Evolutionary conservation across 2,888 invertebrate species (phyloP).

Genomic region (Mellilla xanthometata): DNA sequence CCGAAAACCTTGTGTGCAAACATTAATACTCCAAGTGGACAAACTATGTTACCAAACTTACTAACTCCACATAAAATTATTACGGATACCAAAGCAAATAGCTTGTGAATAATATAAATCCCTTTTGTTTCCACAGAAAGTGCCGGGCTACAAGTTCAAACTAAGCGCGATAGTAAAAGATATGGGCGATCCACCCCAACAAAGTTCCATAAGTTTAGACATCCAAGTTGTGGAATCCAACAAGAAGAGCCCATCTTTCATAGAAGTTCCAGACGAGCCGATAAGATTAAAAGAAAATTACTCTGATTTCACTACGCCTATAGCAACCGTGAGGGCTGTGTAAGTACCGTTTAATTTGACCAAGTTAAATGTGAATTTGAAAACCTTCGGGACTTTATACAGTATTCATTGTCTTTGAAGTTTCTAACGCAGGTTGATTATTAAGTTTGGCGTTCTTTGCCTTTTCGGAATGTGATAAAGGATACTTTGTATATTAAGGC

Average conservation of each 20-base stretch:
- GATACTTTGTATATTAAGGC: too few relatives aligned
- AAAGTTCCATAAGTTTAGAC: constrained; percentile 89
- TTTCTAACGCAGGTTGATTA: constrained; percentile 25
- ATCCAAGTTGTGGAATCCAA: constrained; percentile 94
- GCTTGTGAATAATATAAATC: constrained; percentile 23
- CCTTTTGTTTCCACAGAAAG: constrained; percentile 73
- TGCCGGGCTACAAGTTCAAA: constrained; percentile 85
- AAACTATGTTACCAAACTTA: constrained; percentile 6
- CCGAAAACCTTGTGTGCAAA: too few relatives aligned
- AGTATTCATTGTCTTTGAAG: constrained; percentile 30
- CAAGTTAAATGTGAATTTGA: constrained; percentile 34
- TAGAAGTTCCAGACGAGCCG: constrained; percentile 81
- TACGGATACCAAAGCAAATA: constrained; percentile 18
- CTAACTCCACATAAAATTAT: constrained; percentile 24
- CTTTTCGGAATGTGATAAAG: constrained; percentile 13
- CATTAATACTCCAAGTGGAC: neutral
- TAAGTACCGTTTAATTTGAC: constrained; percentile 68
- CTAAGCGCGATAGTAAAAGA: constrained; percentile 91
- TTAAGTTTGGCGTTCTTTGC: constrained; percentile 18
- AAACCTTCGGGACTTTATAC: constrained; percentile 26
- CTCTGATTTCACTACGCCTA: constrained; percentile 86
- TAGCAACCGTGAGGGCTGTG: constrained; percentile 87
- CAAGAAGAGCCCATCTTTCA: constrained; percentile 91
- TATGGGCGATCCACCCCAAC: constrained; percentile 85
- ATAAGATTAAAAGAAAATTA: constrained; percentile 89